A percentile compares a stretch with the other conserved stretches of the same genome.
Conservation (phyloP, 30 jellyfish, hydroid and myxozoan species). For the Turritopsis dohrnii region DNA sequence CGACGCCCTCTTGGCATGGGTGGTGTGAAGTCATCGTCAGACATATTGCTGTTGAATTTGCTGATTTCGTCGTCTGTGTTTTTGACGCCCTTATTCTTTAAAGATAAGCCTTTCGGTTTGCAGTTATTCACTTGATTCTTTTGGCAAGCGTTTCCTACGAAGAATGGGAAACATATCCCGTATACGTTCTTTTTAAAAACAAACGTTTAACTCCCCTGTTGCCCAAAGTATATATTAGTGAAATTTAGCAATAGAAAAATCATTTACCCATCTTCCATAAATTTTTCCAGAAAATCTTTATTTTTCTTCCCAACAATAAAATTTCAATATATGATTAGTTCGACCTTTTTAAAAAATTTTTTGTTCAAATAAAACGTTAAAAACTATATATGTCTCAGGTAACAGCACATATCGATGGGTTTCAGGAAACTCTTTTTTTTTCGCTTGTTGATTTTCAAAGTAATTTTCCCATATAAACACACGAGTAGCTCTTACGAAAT, state of each 20-base stretch:
- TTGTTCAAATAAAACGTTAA: not conserved
- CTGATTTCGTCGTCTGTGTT: not conserved
- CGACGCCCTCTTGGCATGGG: slow-evolving; percentile 79
- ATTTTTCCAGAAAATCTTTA: not conserved
- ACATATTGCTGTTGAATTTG: slow-evolving; percentile 4
- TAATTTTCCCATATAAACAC: not conserved
- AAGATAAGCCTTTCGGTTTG: not conserved
- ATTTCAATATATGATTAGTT: not conserved
- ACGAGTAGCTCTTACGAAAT: not conserved
- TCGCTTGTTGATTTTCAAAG: not conserved
- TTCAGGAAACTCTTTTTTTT: not conserved
- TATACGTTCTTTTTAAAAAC: not conserved
- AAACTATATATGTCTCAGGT: no score
- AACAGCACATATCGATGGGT: not conserved
- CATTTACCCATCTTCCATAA: not conserved
- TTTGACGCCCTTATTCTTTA: no score
- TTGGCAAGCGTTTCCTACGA: not conserved
- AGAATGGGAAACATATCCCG: not conserved
- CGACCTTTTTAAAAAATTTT: no score
- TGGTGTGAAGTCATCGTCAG: slow-evolving; percentile 58
- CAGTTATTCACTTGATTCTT: not conserved
- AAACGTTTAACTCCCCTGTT: not conserved
- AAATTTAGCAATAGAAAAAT: no score
- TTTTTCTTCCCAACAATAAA: not conserved
- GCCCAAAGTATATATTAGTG: not conserved